Percentiles rank a stretch among this genome's conserved stretches.
These are phyloP conservation scores for Actias luna DNA, from an alignment of 2,888 invertebrate genomes.

Conservation along the genomic window DNA sequence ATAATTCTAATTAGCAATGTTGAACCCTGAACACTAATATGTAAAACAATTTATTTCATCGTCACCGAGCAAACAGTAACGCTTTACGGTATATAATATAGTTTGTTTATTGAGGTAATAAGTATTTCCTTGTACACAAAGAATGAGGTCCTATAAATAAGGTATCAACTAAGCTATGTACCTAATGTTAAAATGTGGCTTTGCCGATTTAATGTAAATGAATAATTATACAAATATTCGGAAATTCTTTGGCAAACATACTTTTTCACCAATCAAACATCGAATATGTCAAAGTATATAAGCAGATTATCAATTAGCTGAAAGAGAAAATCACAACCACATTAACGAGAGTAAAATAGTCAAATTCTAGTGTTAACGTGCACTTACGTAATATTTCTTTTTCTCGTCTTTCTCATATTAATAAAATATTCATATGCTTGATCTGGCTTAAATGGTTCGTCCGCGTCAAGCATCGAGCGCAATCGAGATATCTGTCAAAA, in stretches of 20 bases:
- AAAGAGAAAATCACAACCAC: not conserved
- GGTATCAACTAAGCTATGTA: not conserved
- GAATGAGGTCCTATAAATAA: too few species aligned
- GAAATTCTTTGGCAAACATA: too few species aligned
- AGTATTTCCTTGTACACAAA: too few species aligned
- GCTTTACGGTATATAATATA: too few species aligned
- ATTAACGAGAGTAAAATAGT: not conserved
- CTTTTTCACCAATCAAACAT: too few species aligned
- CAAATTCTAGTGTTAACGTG: not conserved
- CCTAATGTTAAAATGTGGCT: not conserved
- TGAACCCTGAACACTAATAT: too few species aligned
- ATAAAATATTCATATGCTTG: slow-evolving; percentile 74
- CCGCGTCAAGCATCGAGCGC: slow-evolving; percentile 66
- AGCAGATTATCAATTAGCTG: too few species aligned
- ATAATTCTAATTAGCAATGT: too few species aligned
- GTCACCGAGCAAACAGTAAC: too few species aligned
- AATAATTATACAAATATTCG: not conserved
- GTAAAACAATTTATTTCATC: too few species aligned
- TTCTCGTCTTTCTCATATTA: slow-evolving; percentile 60
- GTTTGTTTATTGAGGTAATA: too few species aligned
- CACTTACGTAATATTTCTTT: slow-evolving; percentile 49
- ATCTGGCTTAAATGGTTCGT: slow-evolving; percentile 73
- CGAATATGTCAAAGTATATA: too few species aligned
- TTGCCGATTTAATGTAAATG: not conserved
- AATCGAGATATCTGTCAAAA: slow-evolving; percentile 58